These are phyloP conservation scores for Drosophila insularis DNA, from an alignment of 1,140 invertebrate genomes.

Conservation along the genomic window DNA sequence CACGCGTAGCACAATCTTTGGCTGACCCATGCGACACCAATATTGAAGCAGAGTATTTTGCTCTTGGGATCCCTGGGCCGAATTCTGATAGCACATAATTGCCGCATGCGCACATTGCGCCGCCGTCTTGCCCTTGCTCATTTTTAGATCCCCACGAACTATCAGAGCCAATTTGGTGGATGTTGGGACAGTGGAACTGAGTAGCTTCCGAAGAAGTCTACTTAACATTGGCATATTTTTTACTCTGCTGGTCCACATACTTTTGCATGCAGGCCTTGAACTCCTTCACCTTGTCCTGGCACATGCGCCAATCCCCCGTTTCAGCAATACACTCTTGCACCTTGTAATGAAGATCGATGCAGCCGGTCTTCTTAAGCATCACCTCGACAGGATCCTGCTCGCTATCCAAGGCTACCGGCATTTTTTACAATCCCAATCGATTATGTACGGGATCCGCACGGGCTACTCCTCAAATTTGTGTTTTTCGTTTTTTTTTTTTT, in stretches of 20 bases:
- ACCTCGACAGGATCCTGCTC: slow-evolving; percentile 89
- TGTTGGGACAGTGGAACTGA: slow-evolving; percentile 36
- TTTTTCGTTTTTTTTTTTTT: too few species aligned
- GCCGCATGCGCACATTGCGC: slow-evolving; percentile 93
- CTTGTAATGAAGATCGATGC: slow-evolving; percentile 92
- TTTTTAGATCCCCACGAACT: slow-evolving; percentile 89
- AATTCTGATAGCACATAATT: slow-evolving; percentile 85
- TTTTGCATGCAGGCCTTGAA: slow-evolving; percentile 90
- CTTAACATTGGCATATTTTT: slow-evolving; percentile 76
- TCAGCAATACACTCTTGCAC: slow-evolving; percentile 94
- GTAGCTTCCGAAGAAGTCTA: slow-evolving; percentile 57
- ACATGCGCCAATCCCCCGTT: slow-evolving; percentile 94
- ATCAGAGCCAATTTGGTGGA: slow-evolving; percentile 89
- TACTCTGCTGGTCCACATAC: slow-evolving; percentile 82
- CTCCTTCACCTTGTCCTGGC: slow-evolving; percentile 90
- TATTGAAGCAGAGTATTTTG: slow-evolving; percentile 82
- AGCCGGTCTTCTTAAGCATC: slow-evolving; percentile 94
- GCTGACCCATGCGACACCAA: slow-evolving; percentile 88
- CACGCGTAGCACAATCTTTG: slow-evolving; percentile 88
- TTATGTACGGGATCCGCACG: too few species aligned
- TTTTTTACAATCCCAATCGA: slow-evolving; percentile 14
- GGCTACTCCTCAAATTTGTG: too few species aligned
- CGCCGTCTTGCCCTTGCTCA: slow-evolving; percentile 92
- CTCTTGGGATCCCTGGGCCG: slow-evolving; percentile 82
- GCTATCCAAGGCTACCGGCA: slow-evolving; percentile 36